phyloP scores from a whole-genome alignment of 35 echinoderm and acorn worm species.

The Eucidaris tribuloides region DNA sequence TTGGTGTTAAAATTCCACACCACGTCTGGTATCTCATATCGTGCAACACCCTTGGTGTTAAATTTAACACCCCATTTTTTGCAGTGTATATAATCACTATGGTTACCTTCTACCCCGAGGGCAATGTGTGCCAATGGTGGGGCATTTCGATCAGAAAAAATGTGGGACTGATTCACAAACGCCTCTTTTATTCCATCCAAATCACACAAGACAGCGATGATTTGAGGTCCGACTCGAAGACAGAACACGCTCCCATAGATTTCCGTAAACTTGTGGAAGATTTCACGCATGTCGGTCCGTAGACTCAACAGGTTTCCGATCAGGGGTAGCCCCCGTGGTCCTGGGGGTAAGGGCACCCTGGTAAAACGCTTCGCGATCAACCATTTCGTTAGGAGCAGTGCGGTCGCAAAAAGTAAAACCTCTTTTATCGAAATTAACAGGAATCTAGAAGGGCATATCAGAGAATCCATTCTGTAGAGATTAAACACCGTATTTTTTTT shows the following conservation, averaged over 20 bases:
- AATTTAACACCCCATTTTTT: no score
- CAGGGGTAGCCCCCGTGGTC: neutral
- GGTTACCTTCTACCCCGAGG: conserved; percentile 8
- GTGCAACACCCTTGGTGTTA: no score
- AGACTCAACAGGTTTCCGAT: neutral
- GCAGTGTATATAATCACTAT: no score
- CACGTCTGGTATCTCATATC: no score
- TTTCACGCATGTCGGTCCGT: neutral
- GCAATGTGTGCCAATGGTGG: neutral
- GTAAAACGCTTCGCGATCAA: no score
- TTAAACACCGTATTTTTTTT: no score
- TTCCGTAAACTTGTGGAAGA: neutral
- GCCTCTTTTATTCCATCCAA: conserved; percentile 1
- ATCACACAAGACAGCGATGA: conserved; percentile 12
- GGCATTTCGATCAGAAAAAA: neutral
- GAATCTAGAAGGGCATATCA: no score
- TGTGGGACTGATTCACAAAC: conserved; percentile 23
- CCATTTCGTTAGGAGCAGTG: no score
- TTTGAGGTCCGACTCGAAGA: neutral
- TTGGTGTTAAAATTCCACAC: no score
- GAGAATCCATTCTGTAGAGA: no score
- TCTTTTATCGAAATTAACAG: no score
- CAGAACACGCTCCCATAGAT: conserved; percentile 5
- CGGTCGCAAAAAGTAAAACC: no score
- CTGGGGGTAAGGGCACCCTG: neutral